These are phyloP conservation scores for Schlechtendalia chinensis DNA, from an alignment of 1,140 invertebrate species.

Conservation along the genomic window DNA sequence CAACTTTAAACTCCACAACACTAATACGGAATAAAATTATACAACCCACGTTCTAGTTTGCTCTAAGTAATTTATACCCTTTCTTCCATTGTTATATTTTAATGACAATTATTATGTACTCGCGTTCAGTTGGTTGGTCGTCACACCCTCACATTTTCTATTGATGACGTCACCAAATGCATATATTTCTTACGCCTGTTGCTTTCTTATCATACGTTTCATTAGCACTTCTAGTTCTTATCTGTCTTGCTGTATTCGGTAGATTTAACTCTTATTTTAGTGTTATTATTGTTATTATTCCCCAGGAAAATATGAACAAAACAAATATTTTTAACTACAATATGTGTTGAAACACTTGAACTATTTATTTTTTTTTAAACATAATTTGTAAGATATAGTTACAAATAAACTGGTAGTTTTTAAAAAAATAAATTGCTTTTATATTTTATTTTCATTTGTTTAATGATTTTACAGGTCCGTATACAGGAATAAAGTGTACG, in stretches of 20 bases:
- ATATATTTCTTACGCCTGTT: slow-evolving; percentile 1
- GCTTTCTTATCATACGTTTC: slow-evolving; percentile 19
- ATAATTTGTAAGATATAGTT: too few relatives aligned
- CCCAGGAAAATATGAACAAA: too few relatives aligned
- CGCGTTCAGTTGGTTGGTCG: neutral
- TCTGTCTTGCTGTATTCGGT: neutral
- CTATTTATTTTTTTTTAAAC: too few relatives aligned
- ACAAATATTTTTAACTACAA: too few relatives aligned
- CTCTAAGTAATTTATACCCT: slow-evolving; percentile 2
- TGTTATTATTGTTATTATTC: too few relatives aligned
- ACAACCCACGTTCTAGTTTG: slow-evolving; percentile 15
- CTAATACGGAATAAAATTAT: slow-evolving; percentile 4
- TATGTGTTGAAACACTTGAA: too few relatives aligned
- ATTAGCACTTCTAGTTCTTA: neutral
- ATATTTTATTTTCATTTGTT: neutral
- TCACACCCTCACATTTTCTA: slow-evolving; percentile 42
- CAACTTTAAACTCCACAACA: too few relatives aligned
- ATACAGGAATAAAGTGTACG: slow-evolving; percentile 28
- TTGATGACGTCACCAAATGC: slow-evolving; percentile 24
- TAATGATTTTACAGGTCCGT: slow-evolving; percentile 10
- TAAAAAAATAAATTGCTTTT: too few relatives aligned
- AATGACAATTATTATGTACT: slow-evolving; percentile 13
- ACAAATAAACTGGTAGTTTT: too few relatives aligned
- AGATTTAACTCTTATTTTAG: neutral
- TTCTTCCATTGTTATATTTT: slow-evolving; percentile 35